These are phyloP conservation scores for Apoda limacodes DNA, from an alignment of 2,888 invertebrate genomes.

Conservation along the genomic window DNA sequence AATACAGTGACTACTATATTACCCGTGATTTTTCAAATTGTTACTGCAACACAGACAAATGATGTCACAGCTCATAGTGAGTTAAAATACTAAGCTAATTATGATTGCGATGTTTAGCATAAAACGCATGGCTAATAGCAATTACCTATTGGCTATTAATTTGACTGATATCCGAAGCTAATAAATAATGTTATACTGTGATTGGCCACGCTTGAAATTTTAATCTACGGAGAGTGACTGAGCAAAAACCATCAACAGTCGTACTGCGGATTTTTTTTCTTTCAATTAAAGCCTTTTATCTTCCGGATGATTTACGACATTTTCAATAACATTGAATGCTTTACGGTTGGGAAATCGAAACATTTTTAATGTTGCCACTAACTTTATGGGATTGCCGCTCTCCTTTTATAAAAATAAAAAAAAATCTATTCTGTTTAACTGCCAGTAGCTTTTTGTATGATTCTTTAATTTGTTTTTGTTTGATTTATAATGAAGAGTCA, in stretches of 20 bases:
- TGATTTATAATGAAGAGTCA: conserved; percentile 51
- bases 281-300: conserved; percentile 59
- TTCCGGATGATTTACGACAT: conserved; percentile 49
- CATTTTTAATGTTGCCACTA: conserved; percentile 23
- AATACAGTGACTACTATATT: conserved; percentile 9
- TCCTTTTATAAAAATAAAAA: conserved; percentile 16
- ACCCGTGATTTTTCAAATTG: too few relatives aligned
- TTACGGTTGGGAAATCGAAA: conserved; percentile 24
- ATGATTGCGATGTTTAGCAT: too few relatives aligned
- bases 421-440: too few relatives aligned
- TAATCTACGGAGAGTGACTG: conserved; percentile 56
- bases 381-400: conserved; percentile 15
- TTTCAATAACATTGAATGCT: conserved; percentile 28
- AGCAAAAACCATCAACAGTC: conserved; percentile 41
- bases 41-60: too few relatives aligned
- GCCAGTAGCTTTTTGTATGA: too few relatives aligned
- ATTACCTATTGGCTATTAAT: conserved; percentile 16
- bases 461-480: conserved; percentile 52
- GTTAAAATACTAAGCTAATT: too few relatives aligned
- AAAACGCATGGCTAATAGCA: conserved; percentile 1
- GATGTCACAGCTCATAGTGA: too few relatives aligned
- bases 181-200: conserved; percentile 47
- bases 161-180: conserved; percentile 42
- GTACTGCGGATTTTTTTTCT: conserved; percentile 46
- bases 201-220: conserved; percentile 52